Evolutionary conservation across 2,888 invertebrate species (phyloP).

Genomic region (Cenopis cana): DNA sequence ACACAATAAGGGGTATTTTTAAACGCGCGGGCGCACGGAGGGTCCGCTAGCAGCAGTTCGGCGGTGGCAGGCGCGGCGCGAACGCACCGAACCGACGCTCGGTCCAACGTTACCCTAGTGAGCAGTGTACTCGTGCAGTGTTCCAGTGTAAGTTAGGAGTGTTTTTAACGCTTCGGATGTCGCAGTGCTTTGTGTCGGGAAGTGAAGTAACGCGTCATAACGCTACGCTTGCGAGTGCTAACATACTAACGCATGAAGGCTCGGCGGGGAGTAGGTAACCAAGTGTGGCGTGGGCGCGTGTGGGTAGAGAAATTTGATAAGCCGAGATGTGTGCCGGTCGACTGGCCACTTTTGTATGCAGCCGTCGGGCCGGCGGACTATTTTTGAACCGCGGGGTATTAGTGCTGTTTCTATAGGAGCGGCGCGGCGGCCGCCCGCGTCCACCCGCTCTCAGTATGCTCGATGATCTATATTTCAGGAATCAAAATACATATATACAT

Average conservation of each 20-base stretch:
- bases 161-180: slow-evolving; percentile 72
- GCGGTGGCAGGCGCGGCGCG: slow-evolving; percentile 67
- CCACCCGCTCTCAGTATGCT: slow-evolving; percentile 49
- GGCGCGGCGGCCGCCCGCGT: slow-evolving; percentile 52
- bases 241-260: slow-evolving; percentile 78
- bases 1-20: slow-evolving; percentile 81
- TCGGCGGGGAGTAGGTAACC: slow-evolving; percentile 34
- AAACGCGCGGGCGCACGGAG: slow-evolving; percentile 67
- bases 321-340: slow-evolving; percentile 66
- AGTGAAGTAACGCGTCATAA: slow-evolving; percentile 59
- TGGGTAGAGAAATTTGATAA: slow-evolving; percentile 84
- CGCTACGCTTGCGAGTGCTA: slow-evolving; percentile 68
- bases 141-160: slow-evolving; percentile 75
- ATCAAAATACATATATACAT: background rate
- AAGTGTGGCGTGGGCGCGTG: slow-evolving; percentile 66
- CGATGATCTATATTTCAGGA: slow-evolving; percentile 41
- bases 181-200: slow-evolving; percentile 57
- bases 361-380: slow-evolving; percentile 69
- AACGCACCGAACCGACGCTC: slow-evolving; percentile 60
- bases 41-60: slow-evolving; percentile 65
- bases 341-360: slow-evolving; percentile 82
- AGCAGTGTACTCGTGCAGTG: slow-evolving; percentile 62
- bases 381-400: slow-evolving; percentile 71
- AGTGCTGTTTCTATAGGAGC: slow-evolving; percentile 61
- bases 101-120: slow-evolving; percentile 51